phyloP scores from a whole-genome alignment of 2,888 invertebrate genomes.

The Melinopterus prodromus region DNA sequence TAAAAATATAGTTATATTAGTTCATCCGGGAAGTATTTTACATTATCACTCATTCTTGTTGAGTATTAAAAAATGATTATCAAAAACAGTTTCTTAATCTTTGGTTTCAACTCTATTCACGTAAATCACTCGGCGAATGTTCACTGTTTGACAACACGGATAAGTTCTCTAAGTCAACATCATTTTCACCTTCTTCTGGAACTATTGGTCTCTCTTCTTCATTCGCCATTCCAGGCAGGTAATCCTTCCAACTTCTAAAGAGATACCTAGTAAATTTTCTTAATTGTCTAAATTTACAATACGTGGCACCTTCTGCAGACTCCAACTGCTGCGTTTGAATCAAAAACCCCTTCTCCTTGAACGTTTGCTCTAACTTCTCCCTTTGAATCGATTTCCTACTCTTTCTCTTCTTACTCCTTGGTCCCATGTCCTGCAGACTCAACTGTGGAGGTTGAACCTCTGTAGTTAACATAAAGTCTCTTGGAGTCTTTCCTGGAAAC shows the following conservation, averaged over 20 bases:
- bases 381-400: slow-evolving; percentile 84
- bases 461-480: slow-evolving; percentile 55
- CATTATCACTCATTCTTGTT: slow-evolving; percentile 9
- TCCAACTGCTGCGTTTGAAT: slow-evolving; percentile 94
- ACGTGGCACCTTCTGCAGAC: slow-evolving; percentile 92
- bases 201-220: slow-evolving; percentile 45
- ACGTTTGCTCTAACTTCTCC: slow-evolving; percentile 90
- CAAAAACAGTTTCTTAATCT: slow-evolving; percentile 28
- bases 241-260: slow-evolving; percentile 93
- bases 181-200: slow-evolving; percentile 27
- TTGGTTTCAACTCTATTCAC: slow-evolving; percentile 28
- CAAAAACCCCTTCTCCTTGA: slow-evolving; percentile 91
- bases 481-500: slow-evolving; percentile 51
- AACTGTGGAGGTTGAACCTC: slow-evolving; percentile 50
- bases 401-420: slow-evolving; percentile 72
- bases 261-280: slow-evolving; percentile 91
- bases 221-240: slow-evolving; percentile 73
- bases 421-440: slow-evolving; percentile 46
- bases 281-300: slow-evolving; percentile 91
- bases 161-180: slow-evolving; percentile 36
- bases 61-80: background rate
- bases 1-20: slow-evolving; percentile 10
- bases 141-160: slow-evolving; percentile 48
- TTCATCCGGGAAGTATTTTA: background rate
- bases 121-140: slow-evolving; percentile 43